Evolutionary conservation across 2,888 invertebrate species (phyloP).

Genomic region (Epinotia bilunana): DNA sequence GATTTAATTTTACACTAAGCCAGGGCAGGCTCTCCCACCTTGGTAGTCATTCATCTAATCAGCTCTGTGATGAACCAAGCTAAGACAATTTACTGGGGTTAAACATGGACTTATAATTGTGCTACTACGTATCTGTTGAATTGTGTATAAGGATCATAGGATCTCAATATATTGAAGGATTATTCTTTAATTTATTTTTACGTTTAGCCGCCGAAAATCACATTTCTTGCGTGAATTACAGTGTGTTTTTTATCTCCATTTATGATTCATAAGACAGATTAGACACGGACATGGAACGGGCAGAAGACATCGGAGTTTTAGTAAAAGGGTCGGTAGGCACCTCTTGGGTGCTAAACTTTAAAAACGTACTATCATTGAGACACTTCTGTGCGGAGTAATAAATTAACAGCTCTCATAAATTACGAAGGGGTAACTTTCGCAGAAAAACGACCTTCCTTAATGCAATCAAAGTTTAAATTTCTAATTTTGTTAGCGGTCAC

Average conservation of each 20-base stretch:
- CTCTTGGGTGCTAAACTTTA: too few species aligned
- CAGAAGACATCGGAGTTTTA: too few species aligned
- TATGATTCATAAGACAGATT: too few species aligned
- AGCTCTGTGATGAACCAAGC: neutral
- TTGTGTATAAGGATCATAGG: neutral
- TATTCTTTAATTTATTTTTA: neutral
- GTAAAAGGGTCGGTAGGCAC: too few species aligned
- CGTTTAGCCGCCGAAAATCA: neutral
- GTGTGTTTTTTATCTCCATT: neutral
- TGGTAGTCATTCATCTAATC: neutral
- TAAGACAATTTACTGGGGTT: neutral
- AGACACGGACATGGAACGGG: too few species aligned
- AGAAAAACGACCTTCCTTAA: neutral
- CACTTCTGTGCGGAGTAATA: neutral
- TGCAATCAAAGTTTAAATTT: conserved; percentile 6
- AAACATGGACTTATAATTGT: too few species aligned
- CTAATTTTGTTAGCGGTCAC: conserved; percentile 3
- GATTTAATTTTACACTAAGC: neutral
- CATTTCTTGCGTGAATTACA: neutral
- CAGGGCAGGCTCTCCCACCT: neutral
- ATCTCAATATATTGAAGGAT: neutral
- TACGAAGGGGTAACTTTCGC: neutral
- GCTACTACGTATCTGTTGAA: neutral
- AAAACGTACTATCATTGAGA: too few species aligned
- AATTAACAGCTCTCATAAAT: conserved; percentile 7